Conservation (phyloP, 1,140 invertebrate species). For the Thaumatotibia leucotreta region DNA sequence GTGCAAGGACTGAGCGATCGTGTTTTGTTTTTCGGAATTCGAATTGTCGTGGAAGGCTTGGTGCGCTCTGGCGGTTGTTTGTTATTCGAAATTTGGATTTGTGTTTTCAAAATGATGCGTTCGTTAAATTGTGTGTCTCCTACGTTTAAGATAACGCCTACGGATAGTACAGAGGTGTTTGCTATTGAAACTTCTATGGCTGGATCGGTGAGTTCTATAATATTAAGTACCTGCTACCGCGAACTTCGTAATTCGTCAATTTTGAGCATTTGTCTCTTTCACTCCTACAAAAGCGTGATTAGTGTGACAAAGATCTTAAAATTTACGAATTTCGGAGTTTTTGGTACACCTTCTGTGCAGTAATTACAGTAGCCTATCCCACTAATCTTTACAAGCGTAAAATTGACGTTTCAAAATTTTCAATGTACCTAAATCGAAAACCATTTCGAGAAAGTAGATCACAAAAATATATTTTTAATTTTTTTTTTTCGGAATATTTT, state of each 20-base stretch:
- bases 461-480: too few species aligned
- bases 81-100: not conserved
- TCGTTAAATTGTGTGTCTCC: constrained; percentile 53
- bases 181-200: constrained; percentile 46
- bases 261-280: not conserved
- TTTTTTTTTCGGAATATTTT: too few species aligned
- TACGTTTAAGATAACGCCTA: constrained; percentile 31
- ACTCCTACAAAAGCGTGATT: too few species aligned
- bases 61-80: not conserved
- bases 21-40: not conserved
- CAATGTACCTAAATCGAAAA: too few species aligned
- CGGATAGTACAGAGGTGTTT: constrained; percentile 58
- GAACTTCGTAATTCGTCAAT: not conserved
- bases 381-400: too few species aligned
- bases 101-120: constrained; percentile 35
- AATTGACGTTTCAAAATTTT: too few species aligned
- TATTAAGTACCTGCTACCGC: not conserved
- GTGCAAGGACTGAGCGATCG: not conserved
- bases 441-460: too few species aligned
- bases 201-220: constrained; percentile 39
- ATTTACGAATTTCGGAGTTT: too few species aligned
- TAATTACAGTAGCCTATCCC: too few species aligned
- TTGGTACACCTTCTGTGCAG: too few species aligned
- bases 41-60: not conserved
- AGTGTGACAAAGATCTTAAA: too few species aligned